Conservation (phyloP, 2,797 vertebrate species). For the Nyctalus aviator region DNA sequence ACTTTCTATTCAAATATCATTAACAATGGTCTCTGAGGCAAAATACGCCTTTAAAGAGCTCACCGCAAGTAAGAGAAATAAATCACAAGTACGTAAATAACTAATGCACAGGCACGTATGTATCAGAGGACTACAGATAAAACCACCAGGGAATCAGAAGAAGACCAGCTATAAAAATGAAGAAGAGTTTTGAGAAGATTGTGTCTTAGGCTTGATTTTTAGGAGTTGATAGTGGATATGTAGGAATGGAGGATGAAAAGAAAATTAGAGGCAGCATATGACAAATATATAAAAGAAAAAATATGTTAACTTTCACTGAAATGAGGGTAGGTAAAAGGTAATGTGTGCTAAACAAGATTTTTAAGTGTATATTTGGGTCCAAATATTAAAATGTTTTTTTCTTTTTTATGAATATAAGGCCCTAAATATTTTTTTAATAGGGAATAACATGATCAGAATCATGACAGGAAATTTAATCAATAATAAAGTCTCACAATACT, state of each 20-base stretch:
- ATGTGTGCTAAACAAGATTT: not conserved
- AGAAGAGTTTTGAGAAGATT: not conserved
- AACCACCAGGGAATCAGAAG: not conserved
- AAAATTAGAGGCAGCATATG: not conserved
- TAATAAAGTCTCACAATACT: not conserved
- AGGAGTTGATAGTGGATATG: not conserved
- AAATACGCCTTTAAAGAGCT: not conserved
- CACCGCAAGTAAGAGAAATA: not conserved
- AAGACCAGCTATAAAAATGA: not conserved
- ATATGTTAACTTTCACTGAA: not conserved
- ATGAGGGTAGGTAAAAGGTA: not conserved
- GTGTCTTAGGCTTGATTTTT: not conserved
- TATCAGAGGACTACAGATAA: not conserved
- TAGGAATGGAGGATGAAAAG: not conserved
- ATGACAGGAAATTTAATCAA: not conserved
- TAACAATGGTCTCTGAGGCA: not conserved
- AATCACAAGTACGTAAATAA: not conserved
- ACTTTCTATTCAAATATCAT: not conserved
- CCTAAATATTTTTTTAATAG: constrained; percentile 4
- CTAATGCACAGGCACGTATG: not conserved
- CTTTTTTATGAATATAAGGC: not conserved
- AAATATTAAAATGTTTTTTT: constrained; percentile 38
- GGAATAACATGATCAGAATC: not conserved
- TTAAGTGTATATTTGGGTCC: not conserved
- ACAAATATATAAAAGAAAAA: not conserved